phyloP scores from a whole-genome alignment of 2,113 vertebrate genomes.

The Corythaeola cristata region DNA sequence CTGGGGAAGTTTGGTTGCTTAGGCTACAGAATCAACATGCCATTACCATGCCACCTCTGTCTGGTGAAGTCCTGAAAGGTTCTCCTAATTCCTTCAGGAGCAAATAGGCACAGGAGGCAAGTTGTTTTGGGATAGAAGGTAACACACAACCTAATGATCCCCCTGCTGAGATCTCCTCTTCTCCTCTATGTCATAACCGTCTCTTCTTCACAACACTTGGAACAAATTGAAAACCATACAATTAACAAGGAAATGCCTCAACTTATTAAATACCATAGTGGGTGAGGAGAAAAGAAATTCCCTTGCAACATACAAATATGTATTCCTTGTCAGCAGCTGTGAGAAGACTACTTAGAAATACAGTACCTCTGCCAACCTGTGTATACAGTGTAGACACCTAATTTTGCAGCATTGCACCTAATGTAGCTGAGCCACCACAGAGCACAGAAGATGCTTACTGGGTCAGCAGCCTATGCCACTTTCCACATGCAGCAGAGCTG shows the following conservation, averaged over 20 bases:
- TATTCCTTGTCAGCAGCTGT: background rate
- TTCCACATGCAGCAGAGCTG: background rate
- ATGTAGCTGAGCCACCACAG: background rate
- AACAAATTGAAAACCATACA: background rate
- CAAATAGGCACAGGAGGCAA: background rate
- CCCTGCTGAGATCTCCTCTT: background rate
- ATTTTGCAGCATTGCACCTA: background rate
- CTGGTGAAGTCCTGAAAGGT: background rate
- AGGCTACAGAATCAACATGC: background rate
- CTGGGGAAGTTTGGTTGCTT: background rate
- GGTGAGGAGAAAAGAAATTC: background rate
- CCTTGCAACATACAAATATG: background rate
- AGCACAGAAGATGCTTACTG: background rate
- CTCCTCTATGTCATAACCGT: background rate
- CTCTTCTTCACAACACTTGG: background rate
- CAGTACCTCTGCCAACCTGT: background rate
- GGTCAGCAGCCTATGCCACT: background rate
- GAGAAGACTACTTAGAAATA: background rate
- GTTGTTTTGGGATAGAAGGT: background rate
- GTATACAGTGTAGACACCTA: accelerated
- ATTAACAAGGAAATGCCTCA: background rate
- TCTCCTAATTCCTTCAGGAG: background rate
- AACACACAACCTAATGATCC: background rate
- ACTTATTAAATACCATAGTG: background rate
- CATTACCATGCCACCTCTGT: background rate